Conservation (phyloP, 2,797 vertebrate genomes). For the Kryptolebias ocellatus region DNA sequence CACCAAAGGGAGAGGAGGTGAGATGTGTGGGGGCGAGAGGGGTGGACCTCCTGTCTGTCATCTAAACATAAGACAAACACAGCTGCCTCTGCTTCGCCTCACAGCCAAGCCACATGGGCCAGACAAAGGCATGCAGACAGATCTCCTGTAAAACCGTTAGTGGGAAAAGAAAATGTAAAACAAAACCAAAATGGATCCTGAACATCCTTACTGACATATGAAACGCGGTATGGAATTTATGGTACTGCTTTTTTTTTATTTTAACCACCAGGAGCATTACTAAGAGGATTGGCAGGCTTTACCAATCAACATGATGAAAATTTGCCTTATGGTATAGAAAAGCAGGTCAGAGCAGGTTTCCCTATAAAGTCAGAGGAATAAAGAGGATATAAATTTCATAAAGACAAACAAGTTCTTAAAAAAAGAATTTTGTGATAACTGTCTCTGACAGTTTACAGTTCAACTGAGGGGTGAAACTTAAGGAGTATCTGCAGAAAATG, state of each 20-base stretch:
- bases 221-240: constrained; percentile 35
- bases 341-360: background rate
- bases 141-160: constrained; percentile 26
- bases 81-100: constrained; percentile 38
- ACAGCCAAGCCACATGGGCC: constrained; percentile 16
- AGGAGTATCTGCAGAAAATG: too few relatives aligned
- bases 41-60: constrained; percentile 72
- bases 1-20: constrained; percentile 54
- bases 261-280: constrained; percentile 30
- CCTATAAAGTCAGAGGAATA: background rate
- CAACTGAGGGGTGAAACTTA: too few relatives aligned
- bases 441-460: too few relatives aligned
- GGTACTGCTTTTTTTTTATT: constrained; percentile 4
- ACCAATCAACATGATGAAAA: background rate
- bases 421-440: too few relatives aligned
- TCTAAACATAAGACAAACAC: constrained; percentile 56
- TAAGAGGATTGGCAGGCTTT: constrained; percentile 47
- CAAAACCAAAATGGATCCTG: constrained; percentile 16
- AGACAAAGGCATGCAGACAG: constrained; percentile 16
- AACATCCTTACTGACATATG: constrained; percentile 41
- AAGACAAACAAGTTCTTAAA: too few relatives aligned
- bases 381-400: too few relatives aligned
- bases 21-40: constrained; percentile 54
- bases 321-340: background rate
- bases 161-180: constrained; percentile 9